These are phyloP conservation scores for Solea senegalensis DNA, from an alignment of 2,113 vertebrate genomes.

Conservation along the genomic window DNA sequence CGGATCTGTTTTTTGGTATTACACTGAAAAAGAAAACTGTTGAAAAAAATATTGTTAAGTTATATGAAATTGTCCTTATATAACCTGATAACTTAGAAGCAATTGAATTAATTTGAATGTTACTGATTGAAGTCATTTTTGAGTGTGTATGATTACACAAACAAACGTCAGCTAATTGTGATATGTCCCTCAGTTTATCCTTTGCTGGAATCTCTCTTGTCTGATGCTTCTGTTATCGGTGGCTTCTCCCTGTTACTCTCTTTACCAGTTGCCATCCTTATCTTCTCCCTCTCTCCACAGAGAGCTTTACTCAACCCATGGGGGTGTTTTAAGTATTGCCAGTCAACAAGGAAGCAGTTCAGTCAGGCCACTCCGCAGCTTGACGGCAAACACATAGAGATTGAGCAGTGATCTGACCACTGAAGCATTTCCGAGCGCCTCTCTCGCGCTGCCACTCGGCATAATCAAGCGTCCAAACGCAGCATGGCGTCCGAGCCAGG, in stretches of 20 bases:
- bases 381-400: constrained; percentile 59
- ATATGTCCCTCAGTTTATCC: not conserved
- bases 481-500: constrained; percentile 31
- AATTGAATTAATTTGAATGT: no score
- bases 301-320: constrained; percentile 25
- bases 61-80: no score
- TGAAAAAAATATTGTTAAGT: no score
- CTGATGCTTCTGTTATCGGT: not conserved
- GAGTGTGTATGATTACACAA: not conserved
- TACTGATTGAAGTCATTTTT: no score
- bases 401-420: constrained; percentile 58
- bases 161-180: not conserved
- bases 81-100: no score
- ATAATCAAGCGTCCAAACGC: constrained; percentile 62
- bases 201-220: not conserved
- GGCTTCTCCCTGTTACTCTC: constrained; percentile 11
- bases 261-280: constrained; percentile 7
- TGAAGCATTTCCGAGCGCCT: constrained; percentile 56
- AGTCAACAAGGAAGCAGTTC: constrained; percentile 59
- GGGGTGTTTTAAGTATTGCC: constrained; percentile 36
- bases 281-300: constrained; percentile 11
- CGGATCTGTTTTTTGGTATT: no score
- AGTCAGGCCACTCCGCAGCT: constrained; percentile 50
- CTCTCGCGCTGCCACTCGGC: constrained; percentile 56
- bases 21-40: no score